Conservation (phyloP, 2,113 vertebrate species). For the Globicephala melas region DNA sequence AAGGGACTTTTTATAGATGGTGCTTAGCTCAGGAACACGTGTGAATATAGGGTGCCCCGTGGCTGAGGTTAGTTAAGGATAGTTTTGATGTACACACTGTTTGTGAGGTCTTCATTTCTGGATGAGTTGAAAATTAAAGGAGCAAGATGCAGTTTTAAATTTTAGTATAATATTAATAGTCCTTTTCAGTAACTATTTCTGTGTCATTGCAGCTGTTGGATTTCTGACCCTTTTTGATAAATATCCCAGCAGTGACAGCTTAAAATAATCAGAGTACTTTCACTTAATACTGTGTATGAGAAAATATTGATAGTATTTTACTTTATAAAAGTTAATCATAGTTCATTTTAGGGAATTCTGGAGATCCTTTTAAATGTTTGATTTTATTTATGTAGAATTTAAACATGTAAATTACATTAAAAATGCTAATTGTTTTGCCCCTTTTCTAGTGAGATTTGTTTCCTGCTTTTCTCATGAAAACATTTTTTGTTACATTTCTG, state of each 20-base stretch:
- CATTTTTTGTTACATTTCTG: neutral
- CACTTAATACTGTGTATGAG: neutral
- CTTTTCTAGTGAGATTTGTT: neutral
- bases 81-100: neutral
- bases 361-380: neutral
- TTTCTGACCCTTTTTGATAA: conserved; percentile 9
- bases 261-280: neutral
- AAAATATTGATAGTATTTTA: neutral
- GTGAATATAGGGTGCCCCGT: neutral
- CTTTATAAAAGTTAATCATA: neutral
- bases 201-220: neutral
- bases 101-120: neutral
- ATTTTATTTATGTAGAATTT: conserved; percentile 4
- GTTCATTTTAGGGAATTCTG: neutral
- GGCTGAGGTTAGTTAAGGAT: neutral
- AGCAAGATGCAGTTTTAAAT: neutral
- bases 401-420: neutral
- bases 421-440: neutral
- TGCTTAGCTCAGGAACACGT: neutral
- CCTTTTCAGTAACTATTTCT: neutral
- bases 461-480: neutral
- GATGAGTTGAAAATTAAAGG: neutral
- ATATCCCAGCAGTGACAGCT: neutral
- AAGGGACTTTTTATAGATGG: neutral
- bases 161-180: neutral